Evolutionary conservation across 2,113 vertebrate genomes (phyloP).

Genomic region (Paradisaea rubra): DNA sequence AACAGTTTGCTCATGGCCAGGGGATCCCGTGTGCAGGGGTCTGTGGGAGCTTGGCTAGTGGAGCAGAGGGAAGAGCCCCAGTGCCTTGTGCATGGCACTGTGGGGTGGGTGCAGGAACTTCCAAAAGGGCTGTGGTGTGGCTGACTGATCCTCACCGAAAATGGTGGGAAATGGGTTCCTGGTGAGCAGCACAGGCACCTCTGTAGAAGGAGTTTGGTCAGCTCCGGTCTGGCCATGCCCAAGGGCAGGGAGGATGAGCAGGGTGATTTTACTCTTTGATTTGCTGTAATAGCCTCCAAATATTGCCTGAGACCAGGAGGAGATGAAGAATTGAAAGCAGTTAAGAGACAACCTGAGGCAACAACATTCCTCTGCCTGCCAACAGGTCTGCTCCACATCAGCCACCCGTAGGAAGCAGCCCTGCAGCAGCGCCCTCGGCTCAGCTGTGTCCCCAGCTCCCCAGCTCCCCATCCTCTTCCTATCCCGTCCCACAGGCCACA

Average conservation of each 20-base stretch:
- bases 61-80: not conserved
- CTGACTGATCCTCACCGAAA: accelerated
- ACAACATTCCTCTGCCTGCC: not conserved
- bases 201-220: not conserved
- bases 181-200: not conserved
- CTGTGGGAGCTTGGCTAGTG: not conserved
- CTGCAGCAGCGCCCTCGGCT: accelerated
- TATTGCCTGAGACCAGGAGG: not conserved
- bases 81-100: accelerated
- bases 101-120: not conserved
- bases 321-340: not conserved
- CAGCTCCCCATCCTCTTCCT: not conserved
- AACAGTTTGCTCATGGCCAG: accelerated
- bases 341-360: not conserved
- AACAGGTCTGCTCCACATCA: no score
- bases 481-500: accelerated
- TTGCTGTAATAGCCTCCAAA: not conserved
- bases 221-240: not conserved
- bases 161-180: accelerated
- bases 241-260: not conserved
- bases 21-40: not conserved
- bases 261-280: not conserved
- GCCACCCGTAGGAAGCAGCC: not conserved
- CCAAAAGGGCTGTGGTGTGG: accelerated
- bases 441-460: not conserved